Percentiles rank a stretch among this genome's conserved stretches.
Evolutionary conservation across 2,113 vertebrate species (phyloP).

Genomic region (Platichthys flesus): DNA sequence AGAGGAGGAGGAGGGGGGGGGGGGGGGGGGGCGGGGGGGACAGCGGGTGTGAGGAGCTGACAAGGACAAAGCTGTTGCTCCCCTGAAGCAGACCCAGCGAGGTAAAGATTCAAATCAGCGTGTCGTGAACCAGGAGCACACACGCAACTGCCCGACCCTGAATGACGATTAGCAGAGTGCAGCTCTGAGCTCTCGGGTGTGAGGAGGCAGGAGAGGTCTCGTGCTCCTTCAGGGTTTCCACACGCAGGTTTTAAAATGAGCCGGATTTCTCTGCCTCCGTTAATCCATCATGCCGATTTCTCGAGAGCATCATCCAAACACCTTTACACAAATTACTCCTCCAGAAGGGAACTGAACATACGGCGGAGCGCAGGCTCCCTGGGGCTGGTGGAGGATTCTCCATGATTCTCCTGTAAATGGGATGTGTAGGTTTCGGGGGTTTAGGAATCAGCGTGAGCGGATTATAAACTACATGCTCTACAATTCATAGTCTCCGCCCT

Average conservation of each 20-base stretch:
- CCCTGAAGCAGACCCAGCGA: not conserved
- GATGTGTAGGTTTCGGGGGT: not conserved
- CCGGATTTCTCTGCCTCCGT: not conserved
- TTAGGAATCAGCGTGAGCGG: not conserved
- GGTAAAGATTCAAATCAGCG: not conserved
- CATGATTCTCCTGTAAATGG: too few relatives aligned
- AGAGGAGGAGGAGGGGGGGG: not conserved
- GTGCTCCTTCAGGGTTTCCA: not conserved
- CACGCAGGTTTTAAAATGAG: not conserved
- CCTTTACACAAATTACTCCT: not conserved
- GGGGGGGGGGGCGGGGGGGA: not conserved
- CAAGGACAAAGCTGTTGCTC: not conserved
- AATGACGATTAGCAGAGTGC: not conserved
- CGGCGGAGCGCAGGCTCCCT: not conserved
- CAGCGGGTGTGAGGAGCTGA: conserved; percentile 16
- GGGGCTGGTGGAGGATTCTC: not conserved
- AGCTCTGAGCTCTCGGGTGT: not conserved
- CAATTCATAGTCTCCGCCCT: not conserved
- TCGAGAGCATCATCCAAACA: too few relatives aligned
- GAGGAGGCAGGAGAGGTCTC: not conserved
- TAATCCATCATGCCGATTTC: too few relatives aligned
- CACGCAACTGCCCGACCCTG: not conserved
- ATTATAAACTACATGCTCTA: not conserved
- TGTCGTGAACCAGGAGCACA: not conserved
- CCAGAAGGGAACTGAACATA: not conserved